These are phyloP conservation scores for Tribolium madens DNA, from an alignment of 1,140 invertebrate genomes.

Conservation along the genomic window DNA sequence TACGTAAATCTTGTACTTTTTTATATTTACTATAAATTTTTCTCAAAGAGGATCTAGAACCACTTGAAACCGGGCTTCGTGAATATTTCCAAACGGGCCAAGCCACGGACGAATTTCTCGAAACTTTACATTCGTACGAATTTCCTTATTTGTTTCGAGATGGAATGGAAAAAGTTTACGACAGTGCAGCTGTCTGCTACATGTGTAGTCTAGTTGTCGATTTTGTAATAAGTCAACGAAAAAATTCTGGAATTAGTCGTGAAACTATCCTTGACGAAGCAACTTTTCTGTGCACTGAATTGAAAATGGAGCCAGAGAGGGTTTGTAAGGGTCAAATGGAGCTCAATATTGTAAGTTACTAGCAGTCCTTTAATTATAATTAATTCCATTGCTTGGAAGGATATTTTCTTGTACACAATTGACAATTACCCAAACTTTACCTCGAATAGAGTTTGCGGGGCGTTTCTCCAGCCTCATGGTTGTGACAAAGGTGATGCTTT, in stretches of 20 bases:
- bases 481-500: slow-evolving; percentile 62
- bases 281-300: slow-evolving; percentile 67
- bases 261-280: slow-evolving; percentile 47
- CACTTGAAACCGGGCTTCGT: no score
- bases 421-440: slow-evolving; percentile 67
- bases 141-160: neutral
- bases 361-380: neutral
- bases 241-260: slow-evolving; percentile 7
- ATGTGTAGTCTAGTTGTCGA: slow-evolving; percentile 49
- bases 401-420: slow-evolving; percentile 70
- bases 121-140: neutral
- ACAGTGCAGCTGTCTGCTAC: slow-evolving; percentile 19
- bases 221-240: slow-evolving; percentile 47
- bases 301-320: slow-evolving; percentile 69
- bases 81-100: neutral
- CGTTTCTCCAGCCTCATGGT: slow-evolving; percentile 69
- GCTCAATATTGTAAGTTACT: slow-evolving; percentile 69
- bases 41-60: no score
- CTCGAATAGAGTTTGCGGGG: slow-evolving; percentile 68
- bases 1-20: no score
- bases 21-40: no score
- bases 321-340: slow-evolving; percentile 73
- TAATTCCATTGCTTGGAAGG: slow-evolving; percentile 64
- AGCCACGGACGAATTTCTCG: neutral
- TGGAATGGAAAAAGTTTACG: neutral